Evolutionary conservation across 35 echinoderm and acorn worm genomes (phyloP).

Genomic region (Diadema setosum): DNA sequence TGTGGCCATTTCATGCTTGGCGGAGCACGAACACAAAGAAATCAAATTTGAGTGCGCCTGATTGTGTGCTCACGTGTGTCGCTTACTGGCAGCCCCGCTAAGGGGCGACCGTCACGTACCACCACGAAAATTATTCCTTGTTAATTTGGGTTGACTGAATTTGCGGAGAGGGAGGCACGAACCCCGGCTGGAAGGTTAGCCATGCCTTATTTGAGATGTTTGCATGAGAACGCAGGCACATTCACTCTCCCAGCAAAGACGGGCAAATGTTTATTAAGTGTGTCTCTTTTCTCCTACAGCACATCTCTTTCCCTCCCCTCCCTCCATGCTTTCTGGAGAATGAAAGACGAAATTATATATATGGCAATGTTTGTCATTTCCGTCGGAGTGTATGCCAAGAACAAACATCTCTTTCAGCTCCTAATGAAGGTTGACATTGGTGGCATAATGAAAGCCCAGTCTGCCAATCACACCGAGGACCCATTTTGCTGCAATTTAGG

Average conservation of each 20-base stretch:
- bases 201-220: background rate
- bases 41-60: constrained; percentile 16
- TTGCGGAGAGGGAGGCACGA: background rate
- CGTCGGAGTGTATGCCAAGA: background rate
- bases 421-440: background rate
- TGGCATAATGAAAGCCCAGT: background rate
- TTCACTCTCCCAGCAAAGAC: background rate
- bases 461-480: too few relatives aligned
- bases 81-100: background rate
- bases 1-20: constrained; percentile 28
- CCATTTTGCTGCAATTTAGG: too few relatives aligned
- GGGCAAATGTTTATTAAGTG: constrained; percentile 11
- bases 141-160: constrained; percentile 23
- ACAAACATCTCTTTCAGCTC: background rate
- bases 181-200: background rate
- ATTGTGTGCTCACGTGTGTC: constrained; percentile 19
- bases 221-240: background rate
- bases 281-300: background rate
- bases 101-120: background rate
- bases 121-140: constrained; percentile 13
- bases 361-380: constrained; percentile 11
- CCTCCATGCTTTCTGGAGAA: background rate
- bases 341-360: background rate
- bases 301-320: background rate
- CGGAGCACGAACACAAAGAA: constrained; percentile 28